A percentile compares a stretch with the other conserved stretches of the same genome.
Conservation (phyloP, 2,888 invertebrate genomes). For the Odiellus spinosus region DNA sequence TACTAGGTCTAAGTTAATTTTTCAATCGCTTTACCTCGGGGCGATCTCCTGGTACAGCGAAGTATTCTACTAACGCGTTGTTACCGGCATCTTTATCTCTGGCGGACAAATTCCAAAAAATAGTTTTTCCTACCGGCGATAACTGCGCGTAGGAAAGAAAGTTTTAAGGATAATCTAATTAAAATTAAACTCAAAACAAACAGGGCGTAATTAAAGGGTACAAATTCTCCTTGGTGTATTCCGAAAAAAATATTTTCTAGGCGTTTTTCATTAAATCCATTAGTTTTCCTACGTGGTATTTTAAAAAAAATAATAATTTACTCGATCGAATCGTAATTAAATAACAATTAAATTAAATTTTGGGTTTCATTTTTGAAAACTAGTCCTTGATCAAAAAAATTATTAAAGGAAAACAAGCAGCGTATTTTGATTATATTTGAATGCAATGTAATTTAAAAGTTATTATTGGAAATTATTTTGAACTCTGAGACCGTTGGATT, state of each 20-base stretch:
- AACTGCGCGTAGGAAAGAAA: conserved; percentile 38
- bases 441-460: too few relatives aligned
- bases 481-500: too few relatives aligned
- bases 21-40: conserved; percentile 32
- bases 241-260: background rate
- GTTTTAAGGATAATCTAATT: conserved; percentile 24
- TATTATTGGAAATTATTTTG: too few relatives aligned
- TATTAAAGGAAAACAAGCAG: too few relatives aligned
- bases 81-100: conserved; percentile 70
- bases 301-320: too few relatives aligned
- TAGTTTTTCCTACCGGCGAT: conserved; percentile 66
- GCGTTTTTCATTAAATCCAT: too few relatives aligned
- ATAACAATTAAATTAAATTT: too few relatives aligned
- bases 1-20: conserved; percentile 3
- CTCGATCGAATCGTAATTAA: too few relatives aligned
- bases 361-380: too few relatives aligned
- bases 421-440: too few relatives aligned
- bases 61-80: conserved; percentile 74
- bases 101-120: conserved; percentile 64
- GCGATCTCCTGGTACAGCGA: conserved; percentile 50
- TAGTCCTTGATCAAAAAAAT: too few relatives aligned
- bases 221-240: background rate
- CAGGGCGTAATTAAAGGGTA: conserved; percentile 1
- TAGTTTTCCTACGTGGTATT: too few relatives aligned
- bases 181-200: background rate